Evolutionary conservation across 2,797 vertebrate genomes (phyloP), one percentile per base, ranked within the genome.

Genomic region (Spizella passerina): DNA sequence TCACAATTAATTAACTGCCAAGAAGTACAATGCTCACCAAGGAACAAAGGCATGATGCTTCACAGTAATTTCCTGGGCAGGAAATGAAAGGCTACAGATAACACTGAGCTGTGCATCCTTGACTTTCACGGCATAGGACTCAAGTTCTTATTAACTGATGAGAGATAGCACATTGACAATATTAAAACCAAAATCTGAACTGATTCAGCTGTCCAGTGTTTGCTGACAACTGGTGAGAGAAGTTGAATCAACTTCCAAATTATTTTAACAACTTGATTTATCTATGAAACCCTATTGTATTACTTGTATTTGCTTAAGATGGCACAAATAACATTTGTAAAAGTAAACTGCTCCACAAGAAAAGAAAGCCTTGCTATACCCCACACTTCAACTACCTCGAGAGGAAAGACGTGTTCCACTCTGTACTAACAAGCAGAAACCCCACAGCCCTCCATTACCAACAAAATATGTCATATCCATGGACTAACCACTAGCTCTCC

Each of bases 1-100:
- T 86, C 91, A 82, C 4, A 0, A 57, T 63, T 75, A 75, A 89
- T 23, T 89, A 94, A 75, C 80, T 81, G 86, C 77, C 72, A 77
- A 91, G 83, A 96, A 98, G 95, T 88, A 90, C 86, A 90, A 82
- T 50, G 93, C 72, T 80, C 86, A 46, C 43, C 76, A 85, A 49
- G 2, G 82, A 97, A 96, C 90, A 95, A 94, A 93, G 95, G 96
- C 97, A 96, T 69, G 89, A 83, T 93, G 82, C 82, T 97, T 97
- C 87, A 93, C 94, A 95, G 96, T 98, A 99, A 99, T 99, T 99
- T 99, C 99, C 99, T 98, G 98, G 88, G 94, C 98, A 99, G 99
- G 99, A 99, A 99, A 99, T 99, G 98, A 99, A 99, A 99, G 82
- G 92, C 94, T 79, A 63, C 3, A 88, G 95, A 96, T 93, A 97